Evolutionary conservation across 2,888 invertebrate species (phyloP), one percentile per base, ranked within the genome.

Genomic region (Drosophila fulvimacula): DNA sequence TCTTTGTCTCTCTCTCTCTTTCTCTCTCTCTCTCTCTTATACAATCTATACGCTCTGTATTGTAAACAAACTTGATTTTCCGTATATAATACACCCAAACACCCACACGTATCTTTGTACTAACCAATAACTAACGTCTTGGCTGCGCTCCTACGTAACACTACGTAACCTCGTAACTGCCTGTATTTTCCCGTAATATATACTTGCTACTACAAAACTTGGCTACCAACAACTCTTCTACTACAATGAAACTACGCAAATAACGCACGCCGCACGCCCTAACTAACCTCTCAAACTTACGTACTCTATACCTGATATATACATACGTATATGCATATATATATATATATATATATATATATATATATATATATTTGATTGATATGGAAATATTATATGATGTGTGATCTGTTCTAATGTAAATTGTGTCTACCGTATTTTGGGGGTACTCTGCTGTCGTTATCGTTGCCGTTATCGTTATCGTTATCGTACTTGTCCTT

Each of bases 1-100:
- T 68, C 39, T 63, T n/a, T 77, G 15, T 70, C 63, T 73, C 73
- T 80, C 57, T 79, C 63, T 60, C 65, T 74, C 61, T 76, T 72
- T 70, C 74, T 60, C 39, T 58, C 13, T 41, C 5, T 27, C 7
- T 39, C 19, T 53, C 24, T 72, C 34, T 71, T 57, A 75, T 63
- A 61, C 39, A 41, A 6, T 51, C 24, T 67, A 48, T 48, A 51
- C 38, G 27, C n/a, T 39, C 39, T 49, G 48, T 65, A 34, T 49
- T 49, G 36, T 56, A 42, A 65, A 64, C 42, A 41, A 41, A 66
- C 13, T 11, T 49, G 39, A 55, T 41, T 66, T 61, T 69, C 46
- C 38, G 10, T 32, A 32, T 38, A 10, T 49, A 19, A 61, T 5
- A 55, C n/a, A 30, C 27, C 27, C 0, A 30, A 30, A 53, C 11